A percentile compares a stretch with the other conserved stretches of the same genome.
These are phyloP conservation scores for Oncorhynchus masou DNA, from an alignment of 2,113 vertebrate species.

Conservation along the genomic window DNA sequence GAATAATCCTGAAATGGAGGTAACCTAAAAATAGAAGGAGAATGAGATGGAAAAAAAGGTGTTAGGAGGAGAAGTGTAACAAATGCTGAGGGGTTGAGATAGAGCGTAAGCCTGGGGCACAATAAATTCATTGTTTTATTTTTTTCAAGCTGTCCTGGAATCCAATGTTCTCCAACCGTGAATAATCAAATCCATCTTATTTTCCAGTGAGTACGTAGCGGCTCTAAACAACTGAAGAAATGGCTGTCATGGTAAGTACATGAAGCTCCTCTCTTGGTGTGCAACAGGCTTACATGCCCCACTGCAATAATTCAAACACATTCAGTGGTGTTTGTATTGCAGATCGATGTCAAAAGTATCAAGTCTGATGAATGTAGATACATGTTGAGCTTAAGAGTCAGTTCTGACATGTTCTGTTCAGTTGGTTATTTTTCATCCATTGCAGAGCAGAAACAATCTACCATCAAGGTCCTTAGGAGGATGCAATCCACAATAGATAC, in stretches of 20 bases:
- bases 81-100: constrained; percentile 6
- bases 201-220: constrained; percentile 34
- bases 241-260: constrained; percentile 76
- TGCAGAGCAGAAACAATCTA: too few relatives aligned
- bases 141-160: neutral
- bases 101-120: constrained; percentile 36
- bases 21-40: too few relatives aligned
- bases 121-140: constrained; percentile 26
- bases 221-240: constrained; percentile 50
- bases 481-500: too few relatives aligned
- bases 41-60: neutral
- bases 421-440: too few relatives aligned
- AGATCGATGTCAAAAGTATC: too few relatives aligned
- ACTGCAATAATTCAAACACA: neutral
- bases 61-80: neutral
- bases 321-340: too few relatives aligned
- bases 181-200: constrained; percentile 9
- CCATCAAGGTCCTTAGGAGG: too few relatives aligned
- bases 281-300: neutral
- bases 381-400: too few relatives aligned
- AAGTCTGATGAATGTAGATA: too few relatives aligned
- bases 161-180: neutral
- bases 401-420: too few relatives aligned
- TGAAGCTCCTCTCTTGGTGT: neutral
- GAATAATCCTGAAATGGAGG: too few relatives aligned